Conservation (phyloP, 2,113 vertebrate genomes). For the Gobius niger region DNA sequence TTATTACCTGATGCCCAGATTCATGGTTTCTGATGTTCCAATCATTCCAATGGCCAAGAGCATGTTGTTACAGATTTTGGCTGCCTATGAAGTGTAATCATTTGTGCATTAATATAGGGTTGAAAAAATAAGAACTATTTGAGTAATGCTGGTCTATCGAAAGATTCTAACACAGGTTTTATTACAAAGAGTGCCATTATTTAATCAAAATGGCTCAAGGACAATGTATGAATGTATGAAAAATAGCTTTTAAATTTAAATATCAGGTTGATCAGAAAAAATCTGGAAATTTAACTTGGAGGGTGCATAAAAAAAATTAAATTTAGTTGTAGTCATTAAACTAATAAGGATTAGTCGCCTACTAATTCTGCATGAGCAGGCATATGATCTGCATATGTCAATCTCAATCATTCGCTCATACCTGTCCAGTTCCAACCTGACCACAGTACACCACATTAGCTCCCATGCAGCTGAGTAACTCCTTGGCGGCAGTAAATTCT, state of each 20-base stretch:
- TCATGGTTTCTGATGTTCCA: slow-evolving; percentile 96
- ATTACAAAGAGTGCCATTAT: too few relatives aligned
- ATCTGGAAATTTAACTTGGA: too few relatives aligned
- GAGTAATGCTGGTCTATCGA: too few relatives aligned
- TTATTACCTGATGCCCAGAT: slow-evolving; percentile 93
- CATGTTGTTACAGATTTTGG: slow-evolving; percentile 99
- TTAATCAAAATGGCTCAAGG: too few relatives aligned
- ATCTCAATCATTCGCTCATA: slow-evolving; percentile 41
- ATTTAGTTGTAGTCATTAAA: too few relatives aligned
- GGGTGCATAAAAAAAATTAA: too few relatives aligned
- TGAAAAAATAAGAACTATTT: too few relatives aligned
- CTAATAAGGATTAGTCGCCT: too few relatives aligned
- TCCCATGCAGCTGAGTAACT: slow-evolving; percentile 94
- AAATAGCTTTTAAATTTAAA: too few relatives aligned
- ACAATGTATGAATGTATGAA: too few relatives aligned
- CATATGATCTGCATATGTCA: background rate
- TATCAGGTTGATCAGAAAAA: too few relatives aligned
- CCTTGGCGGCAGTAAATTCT: slow-evolving; percentile 92
- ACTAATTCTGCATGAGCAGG: background rate
- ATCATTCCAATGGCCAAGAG: slow-evolving; percentile 97
- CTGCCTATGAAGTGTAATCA: slow-evolving; percentile 80
- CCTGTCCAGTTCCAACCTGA: slow-evolving; percentile 95
- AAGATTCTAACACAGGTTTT: too few relatives aligned
- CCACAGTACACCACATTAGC: slow-evolving; percentile 94
- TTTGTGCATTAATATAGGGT: background rate